Base-by-base conservation (phyloP, 92 coral and sea anemone genomes). In the Ricordea florida region DNA sequence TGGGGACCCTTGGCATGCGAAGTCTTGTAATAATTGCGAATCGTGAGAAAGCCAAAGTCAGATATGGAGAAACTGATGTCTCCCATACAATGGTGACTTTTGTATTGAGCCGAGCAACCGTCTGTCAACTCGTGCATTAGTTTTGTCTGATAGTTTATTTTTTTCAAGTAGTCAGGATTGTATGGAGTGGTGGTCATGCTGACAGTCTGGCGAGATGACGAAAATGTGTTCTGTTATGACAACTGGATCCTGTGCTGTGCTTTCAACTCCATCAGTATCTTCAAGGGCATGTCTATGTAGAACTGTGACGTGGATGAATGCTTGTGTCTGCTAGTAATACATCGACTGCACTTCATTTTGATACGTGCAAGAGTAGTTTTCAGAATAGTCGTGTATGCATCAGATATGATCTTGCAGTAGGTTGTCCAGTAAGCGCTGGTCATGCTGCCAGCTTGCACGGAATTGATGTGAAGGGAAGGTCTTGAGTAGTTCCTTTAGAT, bases 401-500 rank as follows among this genome's bases (percentile, higher is more conserved):
- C 76, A 73, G 27, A 32, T 64, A 21, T 76, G 80, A 52, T 84
- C 48, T 27, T 30, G 28, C 5, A 87, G 90, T 10, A 89, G 78
- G 56, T 89, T 62, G 26, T 64, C 65, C 1, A 77, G 34, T 23
- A 61, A 40, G 20, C 47, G 66, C 51, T 76, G 28, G 72, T 72
- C 68, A 37, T 89, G 84, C 40, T 89, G 90, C 90, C 90, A 84
- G 61, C 40, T 79, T 32, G 94, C 87, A 7, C 85, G 68, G 77
- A 89, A 80, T 69, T 89, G 90, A 53, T 89, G 90, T 25, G 76
- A 57, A 10, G 84, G 38, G 64, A 69, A 83, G 16, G 36, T 36
- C 10, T 78, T 30, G 3, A 83, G 57, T 22, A 62, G 74, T 25
- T 25, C 26, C 17, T 67, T 35, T 14, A 41, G 63, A 32, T 24